These are phyloP conservation scores for Tachyglossus aculeatus DNA, from an alignment of 2,797 vertebrate genomes.

Conservation along the genomic window DNA sequence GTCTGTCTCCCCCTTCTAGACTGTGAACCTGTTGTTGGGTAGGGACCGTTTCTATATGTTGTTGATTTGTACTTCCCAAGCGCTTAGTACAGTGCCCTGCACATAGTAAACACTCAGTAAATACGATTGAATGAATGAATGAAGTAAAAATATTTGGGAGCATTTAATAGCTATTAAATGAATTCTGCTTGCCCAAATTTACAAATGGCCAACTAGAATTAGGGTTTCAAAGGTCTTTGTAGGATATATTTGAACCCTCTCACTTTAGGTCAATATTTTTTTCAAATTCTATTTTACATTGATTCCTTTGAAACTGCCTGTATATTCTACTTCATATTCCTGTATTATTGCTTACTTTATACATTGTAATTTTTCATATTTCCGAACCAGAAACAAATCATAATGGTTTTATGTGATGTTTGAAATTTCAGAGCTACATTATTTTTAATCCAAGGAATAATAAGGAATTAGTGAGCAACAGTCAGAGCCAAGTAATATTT, in stretches of 20 bases:
- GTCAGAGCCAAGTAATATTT: conserved; percentile 79
- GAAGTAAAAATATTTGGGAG: too few relatives aligned
- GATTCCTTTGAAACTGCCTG: neutral
- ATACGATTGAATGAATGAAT: too few relatives aligned
- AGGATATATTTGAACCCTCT: neutral
- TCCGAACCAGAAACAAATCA: too few relatives aligned
- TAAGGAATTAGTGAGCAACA: conserved; percentile 87
- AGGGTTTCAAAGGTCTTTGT: neutral
- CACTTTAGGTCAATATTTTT: neutral
- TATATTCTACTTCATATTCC: neutral
- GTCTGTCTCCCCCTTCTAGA: too few relatives aligned
- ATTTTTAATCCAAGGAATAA: conserved; percentile 83
- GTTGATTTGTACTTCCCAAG: too few relatives aligned
- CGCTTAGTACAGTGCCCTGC: too few relatives aligned
- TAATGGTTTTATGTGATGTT: neutral
- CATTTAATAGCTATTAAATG: neutral
- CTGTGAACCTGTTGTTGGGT: too few relatives aligned
- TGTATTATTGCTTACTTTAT: neutral
- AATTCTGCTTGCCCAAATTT: neutral
- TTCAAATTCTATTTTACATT: neutral
- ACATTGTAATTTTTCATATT: neutral
- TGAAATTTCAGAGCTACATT: conserved; percentile 79
- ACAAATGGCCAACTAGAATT: neutral
- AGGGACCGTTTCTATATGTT: too few relatives aligned
- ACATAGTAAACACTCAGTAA: too few relatives aligned